These are phyloP conservation scores for Drosophila anceps DNA, from an alignment of 2,888 invertebrate genomes.

Conservation along the genomic window DNA sequence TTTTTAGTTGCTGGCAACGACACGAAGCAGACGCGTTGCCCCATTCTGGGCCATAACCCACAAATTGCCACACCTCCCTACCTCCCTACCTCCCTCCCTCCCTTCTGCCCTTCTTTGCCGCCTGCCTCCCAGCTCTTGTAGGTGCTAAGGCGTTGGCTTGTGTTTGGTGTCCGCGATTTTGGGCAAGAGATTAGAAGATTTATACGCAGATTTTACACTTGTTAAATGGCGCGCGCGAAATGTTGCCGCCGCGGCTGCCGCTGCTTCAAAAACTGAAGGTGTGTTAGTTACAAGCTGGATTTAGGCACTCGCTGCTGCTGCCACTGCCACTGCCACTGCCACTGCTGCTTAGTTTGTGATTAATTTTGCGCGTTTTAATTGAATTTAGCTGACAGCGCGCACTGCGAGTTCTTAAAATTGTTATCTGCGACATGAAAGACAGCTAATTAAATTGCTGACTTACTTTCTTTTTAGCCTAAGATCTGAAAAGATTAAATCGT, in stretches of 20 bases:
- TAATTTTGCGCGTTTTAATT: conserved; percentile 41
- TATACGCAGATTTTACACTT: conserved; percentile 73
- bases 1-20: conserved; percentile 58
- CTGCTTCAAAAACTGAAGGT: conserved; percentile 4
- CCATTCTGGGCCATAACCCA: conserved; percentile 31
- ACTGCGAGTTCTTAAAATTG: conserved; percentile 10
- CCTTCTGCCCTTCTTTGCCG: not conserved
- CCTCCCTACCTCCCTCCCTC: not conserved
- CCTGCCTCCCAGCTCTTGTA: conserved; percentile 1
- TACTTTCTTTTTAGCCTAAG: not conserved
- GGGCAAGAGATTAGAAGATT: conserved; percentile 70
- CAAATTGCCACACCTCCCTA: conserved; percentile 17
- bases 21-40: conserved; percentile 34
- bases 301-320: conserved; percentile 9
- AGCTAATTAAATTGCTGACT: conserved; percentile 42
- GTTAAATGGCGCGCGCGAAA: conserved; percentile 47
- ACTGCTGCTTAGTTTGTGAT: conserved; percentile 8
- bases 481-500: not conserved
- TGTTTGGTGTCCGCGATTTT: conserved; percentile 56
- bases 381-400: conserved; percentile 31
- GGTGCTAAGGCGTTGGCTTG: conserved; percentile 68
- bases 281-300: conserved; percentile 5
- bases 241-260: conserved; percentile 7
- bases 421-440: conserved; percentile 13
- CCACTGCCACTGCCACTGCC: not conserved